Evolutionary conservation across 2,113 vertebrate species (phyloP).

Genomic region (Neolamprologus toae): DNA sequence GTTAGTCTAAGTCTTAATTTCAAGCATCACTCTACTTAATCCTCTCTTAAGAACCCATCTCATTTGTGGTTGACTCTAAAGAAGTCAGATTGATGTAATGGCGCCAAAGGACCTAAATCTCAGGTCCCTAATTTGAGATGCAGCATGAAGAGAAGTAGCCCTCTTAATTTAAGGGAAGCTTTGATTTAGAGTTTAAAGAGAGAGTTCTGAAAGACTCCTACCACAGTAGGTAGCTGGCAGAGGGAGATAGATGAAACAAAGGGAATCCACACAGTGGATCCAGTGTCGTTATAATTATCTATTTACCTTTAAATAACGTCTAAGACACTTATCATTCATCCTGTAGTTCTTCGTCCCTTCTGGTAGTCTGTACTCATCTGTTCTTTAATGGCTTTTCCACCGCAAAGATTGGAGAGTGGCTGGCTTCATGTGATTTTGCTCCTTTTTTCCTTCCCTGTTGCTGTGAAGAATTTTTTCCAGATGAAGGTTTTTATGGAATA

Average conservation of each 20-base stretch:
- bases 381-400: constrained; percentile 63
- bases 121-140: constrained; percentile 37
- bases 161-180: constrained; percentile 41
- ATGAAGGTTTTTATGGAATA: constrained; percentile 61
- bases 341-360: not conserved
- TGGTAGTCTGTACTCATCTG: constrained; percentile 12
- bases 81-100: constrained; percentile 16
- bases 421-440: constrained; percentile 37
- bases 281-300: constrained; percentile 13
- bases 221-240: not conserved
- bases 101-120: constrained; percentile 22
- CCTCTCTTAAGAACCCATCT: not conserved
- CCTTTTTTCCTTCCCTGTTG: constrained; percentile 13
- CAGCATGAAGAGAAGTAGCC: constrained; percentile 21
- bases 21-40: constrained; percentile 20
- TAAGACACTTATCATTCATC: constrained; percentile 12
- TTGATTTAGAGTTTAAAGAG: not conserved
- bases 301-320: constrained; percentile 23
- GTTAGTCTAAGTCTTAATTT: constrained; percentile 11
- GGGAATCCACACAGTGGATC: not conserved
- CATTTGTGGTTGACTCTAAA: constrained; percentile 28
- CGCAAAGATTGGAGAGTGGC: constrained; percentile 16
- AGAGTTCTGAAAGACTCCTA: constrained; percentile 10
- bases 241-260: not conserved
- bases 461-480: constrained; percentile 64